phyloP scores from a whole-genome alignment of 2,113 vertebrate species.

The Cygnus buccinator region DNA sequence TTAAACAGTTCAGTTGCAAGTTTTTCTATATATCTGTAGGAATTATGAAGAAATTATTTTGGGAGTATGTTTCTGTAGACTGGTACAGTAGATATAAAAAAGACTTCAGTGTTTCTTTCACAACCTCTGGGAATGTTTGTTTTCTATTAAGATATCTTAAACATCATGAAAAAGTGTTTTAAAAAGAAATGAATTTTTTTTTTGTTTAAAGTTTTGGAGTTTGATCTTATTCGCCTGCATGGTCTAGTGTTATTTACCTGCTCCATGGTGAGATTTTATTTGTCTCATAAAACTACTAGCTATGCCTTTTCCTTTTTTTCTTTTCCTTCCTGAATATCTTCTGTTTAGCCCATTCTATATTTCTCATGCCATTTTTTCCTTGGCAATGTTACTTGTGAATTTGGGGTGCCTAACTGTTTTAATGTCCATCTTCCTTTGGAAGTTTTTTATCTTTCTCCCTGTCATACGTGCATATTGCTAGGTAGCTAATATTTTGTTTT shows the following conservation, averaged over 20 bases:
- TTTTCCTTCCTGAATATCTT: background rate
- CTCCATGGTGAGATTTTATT: background rate
- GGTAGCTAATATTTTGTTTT: background rate
- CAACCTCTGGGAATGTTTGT: background rate
- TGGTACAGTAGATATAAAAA: background rate
- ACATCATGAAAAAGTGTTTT: background rate
- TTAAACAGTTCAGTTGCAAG: background rate
- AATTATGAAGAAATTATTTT: background rate
- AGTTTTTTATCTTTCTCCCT: no score
- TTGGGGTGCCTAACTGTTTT: background rate
- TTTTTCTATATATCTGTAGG: background rate
- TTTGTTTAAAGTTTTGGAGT: background rate
- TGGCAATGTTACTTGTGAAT: background rate
- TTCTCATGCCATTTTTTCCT: background rate
- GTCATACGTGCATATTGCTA: background rate
- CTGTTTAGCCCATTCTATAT: background rate
- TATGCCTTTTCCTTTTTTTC: background rate
- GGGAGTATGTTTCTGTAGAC: background rate
- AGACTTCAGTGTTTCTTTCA: background rate
- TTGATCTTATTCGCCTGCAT: background rate
- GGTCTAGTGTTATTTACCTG: background rate
- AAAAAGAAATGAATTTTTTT: background rate
- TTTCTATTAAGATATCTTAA: background rate
- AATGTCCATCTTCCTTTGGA: background rate
- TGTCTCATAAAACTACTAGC: background rate